Conservation (phyloP, 2,888 invertebrate genomes). For the Epirrhoe tristata region DNA sequence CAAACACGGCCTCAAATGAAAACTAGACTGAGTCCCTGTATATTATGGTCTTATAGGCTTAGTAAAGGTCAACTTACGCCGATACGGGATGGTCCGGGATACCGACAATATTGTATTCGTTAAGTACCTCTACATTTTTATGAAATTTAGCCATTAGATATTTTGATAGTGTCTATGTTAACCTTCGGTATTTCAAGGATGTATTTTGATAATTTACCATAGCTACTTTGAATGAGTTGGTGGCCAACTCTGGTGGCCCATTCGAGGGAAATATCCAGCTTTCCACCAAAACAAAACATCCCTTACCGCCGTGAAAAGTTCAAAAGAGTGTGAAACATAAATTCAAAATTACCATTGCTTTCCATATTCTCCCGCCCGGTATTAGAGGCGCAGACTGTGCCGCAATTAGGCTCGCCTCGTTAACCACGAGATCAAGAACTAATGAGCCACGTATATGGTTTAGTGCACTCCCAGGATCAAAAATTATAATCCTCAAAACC, state of each 20-base stretch:
- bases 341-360: constrained; percentile 67
- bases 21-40: too few species aligned
- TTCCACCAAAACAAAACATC: constrained; percentile 38
- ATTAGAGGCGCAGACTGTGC: constrained; percentile 61
- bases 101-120: too few species aligned
- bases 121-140: too few species aligned
- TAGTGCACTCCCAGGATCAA: constrained; percentile 76
- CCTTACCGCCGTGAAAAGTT: constrained; percentile 51
- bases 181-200: too few species aligned
- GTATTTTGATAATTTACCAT: too few species aligned
- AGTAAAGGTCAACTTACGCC: too few species aligned
- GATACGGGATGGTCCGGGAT: too few species aligned
- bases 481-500: constrained; percentile 71
- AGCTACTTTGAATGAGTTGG: too few species aligned
- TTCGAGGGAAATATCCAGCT: not conserved
- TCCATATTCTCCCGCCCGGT: constrained; percentile 57
- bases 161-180: too few species aligned
- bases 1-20: not conserved
- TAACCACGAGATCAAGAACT: constrained; percentile 77
- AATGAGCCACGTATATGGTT: constrained; percentile 80
- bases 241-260: too few species aligned
- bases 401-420: constrained; percentile 80
- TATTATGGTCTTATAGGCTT: too few species aligned
- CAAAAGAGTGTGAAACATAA: constrained; percentile 69
- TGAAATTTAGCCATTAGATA: too few species aligned